Base-by-base conservation (phyloP, 2,797 vertebrate genomes). In the Labroides dimidiatus region DNA sequence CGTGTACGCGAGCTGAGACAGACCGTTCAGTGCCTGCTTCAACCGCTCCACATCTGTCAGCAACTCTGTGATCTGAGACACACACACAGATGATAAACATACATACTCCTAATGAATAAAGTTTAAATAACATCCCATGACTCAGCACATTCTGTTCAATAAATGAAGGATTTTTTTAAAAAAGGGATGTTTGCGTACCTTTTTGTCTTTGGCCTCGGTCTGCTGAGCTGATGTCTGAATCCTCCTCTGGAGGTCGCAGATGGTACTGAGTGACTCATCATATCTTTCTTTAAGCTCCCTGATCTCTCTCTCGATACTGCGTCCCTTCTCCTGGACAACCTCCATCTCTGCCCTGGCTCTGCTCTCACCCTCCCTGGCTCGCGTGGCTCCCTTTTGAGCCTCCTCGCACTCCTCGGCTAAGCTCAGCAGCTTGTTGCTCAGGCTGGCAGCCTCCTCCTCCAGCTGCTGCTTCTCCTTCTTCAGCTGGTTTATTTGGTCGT, bases 191-290 rank as follows among this genome's bases (percentile, higher is more conserved):
- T 50, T 37, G 1, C 75, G 69, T 86, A 99, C 98, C 96, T 98
- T 97, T 81, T 96, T 97, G 84, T 99, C 98, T 90, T 99, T 99
- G 19, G 95, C 93, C 80, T 99, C 96, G 2, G 97, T 96, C 84
- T 98, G 96, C 81, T 96, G 94, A 1, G 96, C 94, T 0, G 97
- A 99, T 0, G 92, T 93, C 87, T 98, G 95, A 74, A 99, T 98
- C 67, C 95, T 96, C 81, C 86, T 96, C 92, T 99, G 96, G 47
- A 99, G 89, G 16, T 97, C 96, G 1, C 93, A 81, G 36, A 98
- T 96, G 43, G 96, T 98, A 0, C 81, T 80, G 71, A 98, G 84
- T 0, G 96, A 97, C 45, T 96, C 93, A 27, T 99, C 96, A 0
- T 96, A 98, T 43, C 95, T 88, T 30, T 95, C 95, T 42, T 97